Evolutionary conservation across 2,113 vertebrate species (phyloP).

Genomic region (Corythoichthys intestinalis): DNA sequence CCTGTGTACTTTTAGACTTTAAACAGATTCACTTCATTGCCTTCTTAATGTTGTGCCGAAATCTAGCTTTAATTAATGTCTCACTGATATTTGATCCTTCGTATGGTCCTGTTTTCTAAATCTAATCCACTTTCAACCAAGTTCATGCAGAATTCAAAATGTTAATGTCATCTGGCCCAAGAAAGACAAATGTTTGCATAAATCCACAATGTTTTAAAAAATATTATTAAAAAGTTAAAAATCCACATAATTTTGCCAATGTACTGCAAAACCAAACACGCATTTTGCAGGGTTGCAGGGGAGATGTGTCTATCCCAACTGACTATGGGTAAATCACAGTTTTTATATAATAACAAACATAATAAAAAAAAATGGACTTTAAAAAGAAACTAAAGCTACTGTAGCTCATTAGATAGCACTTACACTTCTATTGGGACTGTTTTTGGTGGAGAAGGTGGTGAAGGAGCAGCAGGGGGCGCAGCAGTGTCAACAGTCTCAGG

Average conservation of each 20-base stretch:
- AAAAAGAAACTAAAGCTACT: too few species aligned
- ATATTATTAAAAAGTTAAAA: too few species aligned
- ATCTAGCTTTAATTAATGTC: not conserved
- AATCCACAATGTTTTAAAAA: slow-evolving; percentile 22
- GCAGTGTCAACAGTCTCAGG: slow-evolving; percentile 24
- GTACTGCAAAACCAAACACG: too few species aligned
- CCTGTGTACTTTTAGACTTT: too few species aligned
- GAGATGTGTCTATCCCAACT: too few species aligned
- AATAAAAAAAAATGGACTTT: too few species aligned
- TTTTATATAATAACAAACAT: too few species aligned
- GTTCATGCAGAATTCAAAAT: slow-evolving; percentile 9
- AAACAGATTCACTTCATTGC: not conserved
- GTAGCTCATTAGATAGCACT: slow-evolving; percentile 32
- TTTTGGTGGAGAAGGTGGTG: slow-evolving; percentile 36
- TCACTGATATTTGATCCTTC: not conserved
- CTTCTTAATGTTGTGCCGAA: not conserved
- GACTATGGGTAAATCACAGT: too few species aligned
- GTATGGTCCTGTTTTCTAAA: not conserved
- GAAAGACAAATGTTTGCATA: slow-evolving; percentile 37
- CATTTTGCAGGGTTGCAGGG: too few species aligned
- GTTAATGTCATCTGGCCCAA: slow-evolving; percentile 2
- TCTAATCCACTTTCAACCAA: not conserved
- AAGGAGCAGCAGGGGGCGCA: slow-evolving; percentile 34
- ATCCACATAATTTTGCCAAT: too few species aligned
- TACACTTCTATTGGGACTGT: slow-evolving; percentile 55